Base-by-base conservation (phyloP, 2,888 invertebrate species). In the Sphinx pinastri region DNA sequence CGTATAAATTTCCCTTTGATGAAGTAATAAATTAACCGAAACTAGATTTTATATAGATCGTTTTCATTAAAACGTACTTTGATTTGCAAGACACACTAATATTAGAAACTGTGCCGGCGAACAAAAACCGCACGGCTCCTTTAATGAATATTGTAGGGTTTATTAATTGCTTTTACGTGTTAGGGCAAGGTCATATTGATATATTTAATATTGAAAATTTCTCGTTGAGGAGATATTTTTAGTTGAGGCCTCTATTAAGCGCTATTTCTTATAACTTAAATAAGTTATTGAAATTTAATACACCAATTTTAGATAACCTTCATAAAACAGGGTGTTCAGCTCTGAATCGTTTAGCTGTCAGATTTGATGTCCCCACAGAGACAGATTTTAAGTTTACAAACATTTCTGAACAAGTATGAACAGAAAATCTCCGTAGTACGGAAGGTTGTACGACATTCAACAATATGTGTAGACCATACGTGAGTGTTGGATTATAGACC, bases 81-180 rank as follows among this genome's bases (percentile, higher is more conserved):
- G 16, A 49, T 49, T 63, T 47, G n/a, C 55, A 19, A 63, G 49
- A 63, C 12, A 63, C n/a, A 49, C 19, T 13, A 47, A 49, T 12
- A 63, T 49, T 16, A 38, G 49, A 63, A 49, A 49, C 63, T 19
- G 16, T 63, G 47, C 63, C 6, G 31, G 45, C 3, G 12, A 71
- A 72, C 73, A 73, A 75, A 76, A 75, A 74, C 76, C 72, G 38
- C 72, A 69, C 68, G 68, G 77, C 71, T 58, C 25, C 69, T 51
- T 68, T 76, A 74, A 76, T 77, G 74, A 78, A 79, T 80, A 79
- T 78, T 79, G 78, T 72, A 73, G 72, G 67, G 68, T 51, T 71
- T 77, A 79, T 79, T 73, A 80, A 81, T 81, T 79, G 78, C 72
- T 74, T 74, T 76, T 70, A 74, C 75, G 67, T 75, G 74, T 71